These are phyloP conservation scores for Drosophila santomea DNA, from an alignment of 1,140 invertebrate species.

Conservation along the genomic window DNA sequence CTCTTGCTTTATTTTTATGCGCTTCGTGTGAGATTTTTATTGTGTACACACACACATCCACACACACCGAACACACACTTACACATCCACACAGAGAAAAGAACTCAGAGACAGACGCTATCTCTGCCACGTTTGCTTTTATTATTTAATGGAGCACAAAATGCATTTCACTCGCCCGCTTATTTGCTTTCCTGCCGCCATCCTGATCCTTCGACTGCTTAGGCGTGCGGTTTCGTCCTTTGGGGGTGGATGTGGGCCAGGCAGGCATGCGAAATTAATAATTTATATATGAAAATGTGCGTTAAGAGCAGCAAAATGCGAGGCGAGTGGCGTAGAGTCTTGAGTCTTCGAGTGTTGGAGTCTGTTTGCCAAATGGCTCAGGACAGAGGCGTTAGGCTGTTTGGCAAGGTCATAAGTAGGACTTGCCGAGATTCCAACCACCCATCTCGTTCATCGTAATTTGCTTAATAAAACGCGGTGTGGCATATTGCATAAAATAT, in stretches of 20 bases:
- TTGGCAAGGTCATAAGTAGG: slow-evolving; percentile 82
- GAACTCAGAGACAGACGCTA: slow-evolving; percentile 63
- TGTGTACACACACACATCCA: slow-evolving; percentile 63
- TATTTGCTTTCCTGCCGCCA: slow-evolving; percentile 27
- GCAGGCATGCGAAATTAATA: slow-evolving; percentile 72
- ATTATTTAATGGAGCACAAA: slow-evolving; percentile 84
- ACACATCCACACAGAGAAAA: slow-evolving; percentile 14
- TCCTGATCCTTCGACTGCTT: slow-evolving; percentile 16
- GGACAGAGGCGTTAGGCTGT: slow-evolving; percentile 71
- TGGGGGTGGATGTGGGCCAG: background rate
- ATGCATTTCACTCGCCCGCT: slow-evolving; percentile 68
- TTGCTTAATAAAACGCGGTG: slow-evolving; percentile 80
- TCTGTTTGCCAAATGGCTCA: slow-evolving; percentile 81
- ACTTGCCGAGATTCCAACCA: slow-evolving; percentile 56
- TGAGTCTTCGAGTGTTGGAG: slow-evolving; percentile 25
- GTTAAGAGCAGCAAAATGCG: slow-evolving; percentile 69
- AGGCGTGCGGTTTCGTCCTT: slow-evolving; percentile 37
- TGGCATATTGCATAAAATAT: slow-evolving; percentile 82
- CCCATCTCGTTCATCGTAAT: slow-evolving; percentile 64
- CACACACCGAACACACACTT: no score
- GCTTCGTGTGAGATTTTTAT: slow-evolving; percentile 82
- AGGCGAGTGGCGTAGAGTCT: slow-evolving; percentile 23
- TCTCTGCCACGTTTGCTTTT: slow-evolving; percentile 81
- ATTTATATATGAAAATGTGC: slow-evolving; percentile 84
- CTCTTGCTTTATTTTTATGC: slow-evolving; percentile 78